Conservation (phyloP, 2,888 invertebrate genomes). For the Troglohyphantes excavatus region DNA sequence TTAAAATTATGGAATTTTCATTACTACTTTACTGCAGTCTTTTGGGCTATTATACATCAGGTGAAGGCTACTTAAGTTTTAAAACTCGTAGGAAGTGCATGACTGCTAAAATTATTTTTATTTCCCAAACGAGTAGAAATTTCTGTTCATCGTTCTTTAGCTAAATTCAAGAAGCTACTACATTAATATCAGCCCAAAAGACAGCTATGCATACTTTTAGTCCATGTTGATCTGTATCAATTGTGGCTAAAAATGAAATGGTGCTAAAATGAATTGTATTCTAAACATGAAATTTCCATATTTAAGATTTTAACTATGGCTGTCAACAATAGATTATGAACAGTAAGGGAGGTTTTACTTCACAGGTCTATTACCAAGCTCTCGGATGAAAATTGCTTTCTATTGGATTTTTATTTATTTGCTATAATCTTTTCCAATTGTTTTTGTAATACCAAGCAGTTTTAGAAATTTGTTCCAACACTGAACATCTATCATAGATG, state of each 20-base stretch:
- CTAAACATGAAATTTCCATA: background rate
- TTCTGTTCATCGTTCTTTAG: background rate
- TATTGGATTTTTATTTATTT: too few relatives aligned
- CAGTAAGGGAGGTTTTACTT: too few relatives aligned
- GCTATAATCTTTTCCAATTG: too few relatives aligned
- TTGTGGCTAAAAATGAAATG: background rate
- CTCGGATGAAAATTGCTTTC: too few relatives aligned
- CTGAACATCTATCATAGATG: too few relatives aligned
- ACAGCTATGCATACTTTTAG: conserved; percentile 41
- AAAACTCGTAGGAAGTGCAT: conserved; percentile 31
- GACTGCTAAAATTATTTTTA: background rate
- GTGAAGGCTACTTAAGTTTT: conserved; percentile 59
- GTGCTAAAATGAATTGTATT: background rate
- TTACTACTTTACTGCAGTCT: conserved; percentile 42
- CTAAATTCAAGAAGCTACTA: background rate
- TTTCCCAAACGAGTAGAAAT: background rate
- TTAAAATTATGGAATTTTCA: conserved; percentile 32
- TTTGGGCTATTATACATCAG: conserved; percentile 62
- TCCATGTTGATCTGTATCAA: conserved; percentile 2
- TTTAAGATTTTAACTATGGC: background rate
- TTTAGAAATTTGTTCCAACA: too few relatives aligned
- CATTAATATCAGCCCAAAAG: conserved; percentile 39
- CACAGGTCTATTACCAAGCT: too few relatives aligned
- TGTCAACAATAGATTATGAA: too few relatives aligned
- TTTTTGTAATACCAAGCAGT: too few relatives aligned